Evolutionary conservation across 1,140 invertebrate species (phyloP).

Genomic region (Bombus consobrinus): DNA sequence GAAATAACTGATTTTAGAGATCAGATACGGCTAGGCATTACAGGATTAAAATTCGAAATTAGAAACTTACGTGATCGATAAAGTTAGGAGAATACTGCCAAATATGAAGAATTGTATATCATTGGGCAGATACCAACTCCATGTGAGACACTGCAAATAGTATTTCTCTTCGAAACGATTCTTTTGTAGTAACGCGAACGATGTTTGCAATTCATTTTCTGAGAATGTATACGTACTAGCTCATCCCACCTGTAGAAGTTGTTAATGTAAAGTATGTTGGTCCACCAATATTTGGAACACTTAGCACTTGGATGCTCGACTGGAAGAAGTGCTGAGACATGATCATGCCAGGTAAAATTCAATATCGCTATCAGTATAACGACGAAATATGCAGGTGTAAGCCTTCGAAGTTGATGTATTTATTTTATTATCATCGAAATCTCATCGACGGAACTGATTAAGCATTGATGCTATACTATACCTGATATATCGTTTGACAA

Average conservation of each 20-base stretch:
- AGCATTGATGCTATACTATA: conserved; percentile 36
- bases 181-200: too few species aligned
- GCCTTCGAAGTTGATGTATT: conserved; percentile 62
- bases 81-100: conserved; percentile 79
- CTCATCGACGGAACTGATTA: background rate
- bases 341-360: conserved; percentile 80
- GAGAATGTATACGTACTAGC: conserved; percentile 75
- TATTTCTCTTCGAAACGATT: background rate
- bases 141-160: conserved; percentile 84
- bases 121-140: too few species aligned
- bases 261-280: conserved; percentile 87
- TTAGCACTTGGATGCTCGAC: conserved; percentile 80
- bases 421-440: background rate
- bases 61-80: conserved; percentile 83
- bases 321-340: conserved; percentile 80
- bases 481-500: conserved; percentile 80
- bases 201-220: background rate
- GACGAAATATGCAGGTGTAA: conserved; percentile 83
- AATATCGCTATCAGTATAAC: conserved; percentile 82
- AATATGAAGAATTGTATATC: too few species aligned
- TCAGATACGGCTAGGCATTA: fast-evolving
- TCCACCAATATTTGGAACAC: conserved; percentile 86
- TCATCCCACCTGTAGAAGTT: conserved; percentile 83
- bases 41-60: too few species aligned
- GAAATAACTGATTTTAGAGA: conserved; percentile 34